Evolutionary conservation across 2,888 invertebrate genomes (phyloP).

Genomic region (Temnothorax ravouxi): DNA sequence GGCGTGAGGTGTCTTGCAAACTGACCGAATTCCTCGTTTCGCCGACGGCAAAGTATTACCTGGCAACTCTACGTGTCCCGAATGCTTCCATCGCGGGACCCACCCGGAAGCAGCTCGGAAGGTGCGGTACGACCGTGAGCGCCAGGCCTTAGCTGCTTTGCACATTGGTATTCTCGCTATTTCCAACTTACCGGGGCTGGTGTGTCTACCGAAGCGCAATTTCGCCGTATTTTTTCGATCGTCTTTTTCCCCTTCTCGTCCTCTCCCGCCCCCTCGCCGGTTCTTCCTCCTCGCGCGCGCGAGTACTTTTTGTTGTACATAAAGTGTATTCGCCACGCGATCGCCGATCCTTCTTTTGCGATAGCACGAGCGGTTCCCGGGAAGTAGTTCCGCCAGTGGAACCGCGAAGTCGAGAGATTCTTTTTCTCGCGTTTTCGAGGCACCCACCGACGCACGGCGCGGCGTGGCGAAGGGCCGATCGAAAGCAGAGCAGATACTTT

Average conservation of each 20-base stretch:
- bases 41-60: constrained; percentile 79
- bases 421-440: constrained; percentile 28
- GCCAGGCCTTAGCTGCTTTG: constrained; percentile 68
- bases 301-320: constrained; percentile 56
- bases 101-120: constrained; percentile 20
- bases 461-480: constrained; percentile 17
- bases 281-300: constrained; percentile 1
- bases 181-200: constrained; percentile 56
- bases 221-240: constrained; percentile 62
- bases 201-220: constrained; percentile 67
- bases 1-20: constrained; percentile 68
- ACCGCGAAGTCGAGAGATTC: constrained; percentile 30
- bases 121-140: constrained; percentile 16
- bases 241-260: constrained; percentile 6
- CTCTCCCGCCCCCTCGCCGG: not conserved
- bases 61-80: constrained; percentile 78
- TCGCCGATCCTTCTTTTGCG: constrained; percentile 54
- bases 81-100: constrained; percentile 70
- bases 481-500: constrained; percentile 25
- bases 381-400: constrained; percentile 37
- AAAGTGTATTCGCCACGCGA: constrained; percentile 57
- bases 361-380: constrained; percentile 30
- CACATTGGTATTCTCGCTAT: constrained; percentile 78
- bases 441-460: not conserved
- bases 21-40: constrained; percentile 80